Conservation (phyloP, 2,113 vertebrate genomes). For the Thamnaconus septentrionalis region DNA sequence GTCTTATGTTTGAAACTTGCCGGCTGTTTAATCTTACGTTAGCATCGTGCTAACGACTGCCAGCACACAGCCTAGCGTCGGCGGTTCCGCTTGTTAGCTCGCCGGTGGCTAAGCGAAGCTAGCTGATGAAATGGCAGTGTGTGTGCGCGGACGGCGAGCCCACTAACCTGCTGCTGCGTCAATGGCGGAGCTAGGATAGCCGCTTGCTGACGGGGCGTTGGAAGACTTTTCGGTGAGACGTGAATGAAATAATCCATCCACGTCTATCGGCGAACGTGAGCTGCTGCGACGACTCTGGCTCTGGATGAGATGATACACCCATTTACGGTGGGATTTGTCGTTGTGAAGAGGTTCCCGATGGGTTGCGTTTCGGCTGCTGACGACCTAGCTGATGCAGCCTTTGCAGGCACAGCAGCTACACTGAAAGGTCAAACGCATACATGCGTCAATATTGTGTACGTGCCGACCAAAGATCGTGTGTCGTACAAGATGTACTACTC, state of each 20-base stretch:
- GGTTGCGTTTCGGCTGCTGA: background rate
- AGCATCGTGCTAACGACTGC: constrained; percentile 3
- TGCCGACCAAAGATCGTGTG: constrained; percentile 21
- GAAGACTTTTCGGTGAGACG: constrained; percentile 45
- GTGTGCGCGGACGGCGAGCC: constrained; percentile 15
- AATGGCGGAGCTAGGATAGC: constrained; percentile 53
- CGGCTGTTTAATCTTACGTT: background rate
- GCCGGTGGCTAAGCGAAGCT: constrained; percentile 11
- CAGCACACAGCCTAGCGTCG: background rate
- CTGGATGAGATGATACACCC: constrained; percentile 45
- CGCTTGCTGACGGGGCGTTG: constrained; percentile 10
- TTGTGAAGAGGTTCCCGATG: background rate
- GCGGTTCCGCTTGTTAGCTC: constrained; percentile 20
- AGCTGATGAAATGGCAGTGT: constrained; percentile 43
- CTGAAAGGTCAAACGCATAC: constrained; percentile 27
- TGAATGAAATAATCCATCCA: constrained; percentile 68
- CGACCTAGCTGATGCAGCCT: constrained; percentile 3
- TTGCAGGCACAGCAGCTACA: constrained; percentile 29
- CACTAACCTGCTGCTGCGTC: constrained; percentile 69
- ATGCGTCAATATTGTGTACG: constrained; percentile 38
- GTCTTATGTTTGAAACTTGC: background rate
- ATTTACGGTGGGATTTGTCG: constrained; percentile 48
- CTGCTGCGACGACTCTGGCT: constrained; percentile 11
- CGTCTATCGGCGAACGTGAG: constrained; percentile 17
- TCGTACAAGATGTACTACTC: background rate